Evolutionary conservation across 2,888 invertebrate species (phyloP).

Genomic region (Pterobdella sp.): DNA sequence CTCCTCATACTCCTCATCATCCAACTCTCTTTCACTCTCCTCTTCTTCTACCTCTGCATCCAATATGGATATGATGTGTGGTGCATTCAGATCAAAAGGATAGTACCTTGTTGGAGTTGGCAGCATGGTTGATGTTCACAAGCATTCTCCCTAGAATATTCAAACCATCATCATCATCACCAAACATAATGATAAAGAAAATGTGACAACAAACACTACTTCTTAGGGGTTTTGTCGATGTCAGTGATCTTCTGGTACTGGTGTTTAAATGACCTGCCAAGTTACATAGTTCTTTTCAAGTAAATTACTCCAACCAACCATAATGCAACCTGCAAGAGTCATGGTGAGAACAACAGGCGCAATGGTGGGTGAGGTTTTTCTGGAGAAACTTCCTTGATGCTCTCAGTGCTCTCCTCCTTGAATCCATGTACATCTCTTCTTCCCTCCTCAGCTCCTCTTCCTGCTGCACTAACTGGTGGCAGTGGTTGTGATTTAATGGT

Average conservation of each 20-base stretch:
- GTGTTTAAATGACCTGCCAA: background rate
- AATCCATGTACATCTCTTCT: constrained; percentile 48
- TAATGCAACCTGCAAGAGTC: background rate
- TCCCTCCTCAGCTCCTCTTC: constrained; percentile 47
- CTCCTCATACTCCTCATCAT: constrained; percentile 50
- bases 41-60: background rate
- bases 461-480: constrained; percentile 44
- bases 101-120: background rate
- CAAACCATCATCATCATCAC: background rate
- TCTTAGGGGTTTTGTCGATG: background rate
- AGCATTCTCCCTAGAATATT: background rate
- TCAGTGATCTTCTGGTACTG: background rate
- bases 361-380: constrained; percentile 39
- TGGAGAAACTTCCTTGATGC: constrained; percentile 43
- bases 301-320: background rate
- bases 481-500: no score
- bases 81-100: no score
- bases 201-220: background rate
- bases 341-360: constrained; percentile 35
- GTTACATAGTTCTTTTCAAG: background rate
- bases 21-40: constrained; percentile 30
- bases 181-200: background rate
- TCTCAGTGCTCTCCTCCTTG: constrained; percentile 45
- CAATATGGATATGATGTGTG: no score
- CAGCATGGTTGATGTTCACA: background rate